These are phyloP conservation scores for Eulithis prunata DNA, from an alignment of 2,888 invertebrate genomes.

Conservation along the genomic window DNA sequence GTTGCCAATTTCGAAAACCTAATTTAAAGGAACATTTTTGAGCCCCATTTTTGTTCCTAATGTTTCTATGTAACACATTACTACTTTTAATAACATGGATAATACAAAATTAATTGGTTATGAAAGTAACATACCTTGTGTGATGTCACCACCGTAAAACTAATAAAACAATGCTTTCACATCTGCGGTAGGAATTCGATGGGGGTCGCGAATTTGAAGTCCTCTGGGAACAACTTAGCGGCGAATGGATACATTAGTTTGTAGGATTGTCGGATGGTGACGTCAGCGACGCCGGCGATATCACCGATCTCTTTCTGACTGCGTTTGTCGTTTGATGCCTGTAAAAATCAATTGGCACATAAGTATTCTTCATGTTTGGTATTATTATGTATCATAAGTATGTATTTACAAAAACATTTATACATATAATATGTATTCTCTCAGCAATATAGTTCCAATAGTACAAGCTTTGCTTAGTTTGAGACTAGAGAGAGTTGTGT, in stretches of 20 bases:
- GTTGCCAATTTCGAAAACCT: not conserved
- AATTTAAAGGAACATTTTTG: conserved; percentile 9
- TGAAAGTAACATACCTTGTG: not conserved
- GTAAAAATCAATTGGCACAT: conserved; percentile 43
- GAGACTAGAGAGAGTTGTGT: no score
- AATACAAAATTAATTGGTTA: no score
- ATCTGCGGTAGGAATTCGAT: conserved; percentile 96
- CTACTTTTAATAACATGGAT: no score
- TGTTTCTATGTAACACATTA: no score
- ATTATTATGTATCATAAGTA: no score
- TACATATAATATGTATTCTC: no score
- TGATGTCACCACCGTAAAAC: conserved; percentile 4
- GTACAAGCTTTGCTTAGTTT: no score
- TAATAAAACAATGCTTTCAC: conserved; percentile 64
- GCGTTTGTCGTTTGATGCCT: conserved; percentile 96
- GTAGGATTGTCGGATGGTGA: conserved; percentile 98
- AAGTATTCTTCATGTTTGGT: no score
- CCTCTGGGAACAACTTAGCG: conserved; percentile 95
- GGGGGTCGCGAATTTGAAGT: conserved; percentile 97
- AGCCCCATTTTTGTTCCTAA: not conserved
- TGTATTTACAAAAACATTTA: no score
- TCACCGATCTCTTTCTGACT: conserved; percentile 99
- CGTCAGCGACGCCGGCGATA: conserved; percentile 99
- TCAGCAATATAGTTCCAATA: no score
- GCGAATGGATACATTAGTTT: conserved; percentile 98